These are phyloP conservation scores for Epinephelus cyanopodus DNA, from an alignment of 2,113 vertebrate species.

Conservation along the genomic window DNA sequence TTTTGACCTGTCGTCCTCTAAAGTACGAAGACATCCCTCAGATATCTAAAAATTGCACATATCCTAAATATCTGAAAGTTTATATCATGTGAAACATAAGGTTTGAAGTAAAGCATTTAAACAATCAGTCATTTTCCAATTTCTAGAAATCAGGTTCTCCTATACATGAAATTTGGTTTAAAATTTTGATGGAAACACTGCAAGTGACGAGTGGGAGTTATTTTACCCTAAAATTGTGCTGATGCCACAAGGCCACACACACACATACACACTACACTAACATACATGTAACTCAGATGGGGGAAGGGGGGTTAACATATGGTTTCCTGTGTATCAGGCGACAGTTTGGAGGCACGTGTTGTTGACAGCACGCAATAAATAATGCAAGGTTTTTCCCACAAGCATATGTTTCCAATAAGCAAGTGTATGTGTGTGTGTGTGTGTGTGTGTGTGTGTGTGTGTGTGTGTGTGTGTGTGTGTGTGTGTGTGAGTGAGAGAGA, in stretches of 20 bases:
- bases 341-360: constrained; percentile 37
- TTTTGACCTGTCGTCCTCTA: background rate
- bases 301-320: background rate
- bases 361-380: constrained; percentile 52
- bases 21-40: background rate
- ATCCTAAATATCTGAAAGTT: background rate
- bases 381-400: constrained; percentile 49
- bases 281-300: background rate
- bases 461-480: background rate
- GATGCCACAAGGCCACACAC: background rate
- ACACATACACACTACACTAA: background rate
- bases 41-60: too few species aligned
- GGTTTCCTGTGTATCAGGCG: constrained; percentile 11
- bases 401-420: constrained; percentile 37
- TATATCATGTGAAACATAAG: background rate
- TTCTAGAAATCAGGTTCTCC: too few species aligned
- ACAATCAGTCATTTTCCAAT: too few species aligned
- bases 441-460: background rate
- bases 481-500: background rate
- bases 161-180: background rate
- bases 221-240: background rate
- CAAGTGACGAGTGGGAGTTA: background rate
- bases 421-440: background rate
- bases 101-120: too few species aligned
- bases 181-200: background rate